Evolutionary conservation across 2,888 invertebrate genomes (phyloP).

Genomic region (Cactoblastis cactorum): DNA sequence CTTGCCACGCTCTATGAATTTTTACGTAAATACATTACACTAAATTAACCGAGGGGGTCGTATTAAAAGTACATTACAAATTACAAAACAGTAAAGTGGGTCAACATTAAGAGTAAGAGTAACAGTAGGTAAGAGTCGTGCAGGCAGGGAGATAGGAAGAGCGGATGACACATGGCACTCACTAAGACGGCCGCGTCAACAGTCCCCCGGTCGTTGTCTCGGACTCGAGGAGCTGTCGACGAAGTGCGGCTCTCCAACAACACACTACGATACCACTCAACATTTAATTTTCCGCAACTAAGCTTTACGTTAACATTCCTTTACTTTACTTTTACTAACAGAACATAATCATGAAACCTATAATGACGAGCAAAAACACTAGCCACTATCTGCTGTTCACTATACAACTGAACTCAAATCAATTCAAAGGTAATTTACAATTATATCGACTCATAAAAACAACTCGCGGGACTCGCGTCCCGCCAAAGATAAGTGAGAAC

Average conservation of each 20-base stretch:
- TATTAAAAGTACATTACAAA: slow-evolving; percentile 73
- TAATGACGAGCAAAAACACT: slow-evolving; percentile 77
- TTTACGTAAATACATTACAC: slow-evolving; percentile 74
- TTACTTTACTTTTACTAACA: slow-evolving; percentile 73
- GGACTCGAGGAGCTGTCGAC: slow-evolving; percentile 58
- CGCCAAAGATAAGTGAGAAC: slow-evolving; percentile 78
- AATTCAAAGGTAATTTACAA: slow-evolving; percentile 74
- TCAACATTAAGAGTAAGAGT: slow-evolving; percentile 65
- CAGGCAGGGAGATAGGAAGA: slow-evolving; percentile 63
- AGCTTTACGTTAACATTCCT: slow-evolving; percentile 76
- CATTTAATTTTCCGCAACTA: slow-evolving; percentile 74
- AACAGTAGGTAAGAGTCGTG: slow-evolving; percentile 58
- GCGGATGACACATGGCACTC: slow-evolving; percentile 45
- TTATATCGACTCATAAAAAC: slow-evolving; percentile 75
- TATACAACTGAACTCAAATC: slow-evolving; percentile 75
- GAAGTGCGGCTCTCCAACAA: slow-evolving; percentile 68
- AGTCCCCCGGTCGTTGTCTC: slow-evolving; percentile 38
- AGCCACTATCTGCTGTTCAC: slow-evolving; percentile 78
- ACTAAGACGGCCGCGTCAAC: slow-evolving; percentile 44
- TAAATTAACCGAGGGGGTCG: slow-evolving; percentile 75
- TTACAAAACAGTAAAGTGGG: slow-evolving; percentile 74
- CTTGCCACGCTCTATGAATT: slow-evolving; percentile 84
- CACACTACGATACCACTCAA: slow-evolving; percentile 77
- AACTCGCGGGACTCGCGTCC: slow-evolving; percentile 75
- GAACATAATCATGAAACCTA: slow-evolving; percentile 77